Evolutionary conservation across 2,888 invertebrate genomes (phyloP).

Genomic region (Ormyrus thymus): DNA sequence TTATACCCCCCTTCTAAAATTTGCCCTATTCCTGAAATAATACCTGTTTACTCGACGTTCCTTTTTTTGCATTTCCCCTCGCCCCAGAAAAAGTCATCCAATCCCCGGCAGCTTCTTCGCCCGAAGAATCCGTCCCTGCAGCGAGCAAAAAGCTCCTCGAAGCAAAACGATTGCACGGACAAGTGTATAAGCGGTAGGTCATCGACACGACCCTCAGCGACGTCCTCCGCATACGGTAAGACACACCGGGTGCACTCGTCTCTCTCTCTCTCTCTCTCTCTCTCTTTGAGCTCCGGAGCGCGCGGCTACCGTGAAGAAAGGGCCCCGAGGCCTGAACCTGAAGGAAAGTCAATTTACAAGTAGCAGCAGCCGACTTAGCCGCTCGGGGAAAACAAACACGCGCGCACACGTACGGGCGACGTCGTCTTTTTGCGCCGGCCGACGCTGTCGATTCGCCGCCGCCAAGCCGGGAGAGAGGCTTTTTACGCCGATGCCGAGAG

Average conservation of each 20-base stretch:
- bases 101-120: no score
- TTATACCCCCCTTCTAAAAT: no score
- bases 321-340: not conserved
- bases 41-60: no score
- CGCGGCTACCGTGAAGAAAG: conserved; percentile 13
- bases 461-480: conserved; percentile 19
- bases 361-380: not conserved
- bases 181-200: conserved; percentile 28
- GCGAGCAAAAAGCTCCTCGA: not conserved
- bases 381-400: no score
- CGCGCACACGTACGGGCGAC: not conserved
- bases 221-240: conserved; percentile 28
- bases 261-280: not conserved
- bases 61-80: no score
- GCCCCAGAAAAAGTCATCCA: no score
- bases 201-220: conserved; percentile 40
- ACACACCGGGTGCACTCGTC: not conserved
- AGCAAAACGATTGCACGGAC: conserved; percentile 19
- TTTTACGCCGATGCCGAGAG: conserved; percentile 1
- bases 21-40: no score
- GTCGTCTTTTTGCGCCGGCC: conserved; percentile 19
- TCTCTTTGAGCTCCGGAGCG: not conserved
- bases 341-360: conserved; percentile 55
- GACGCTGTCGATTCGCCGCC: conserved; percentile 41
- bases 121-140: no score